Percentiles rank a stretch among this genome's conserved stretches.
These are phyloP conservation scores for Argopecten irradians DNA, from an alignment of 1,140 invertebrate genomes.

Conservation along the genomic window DNA sequence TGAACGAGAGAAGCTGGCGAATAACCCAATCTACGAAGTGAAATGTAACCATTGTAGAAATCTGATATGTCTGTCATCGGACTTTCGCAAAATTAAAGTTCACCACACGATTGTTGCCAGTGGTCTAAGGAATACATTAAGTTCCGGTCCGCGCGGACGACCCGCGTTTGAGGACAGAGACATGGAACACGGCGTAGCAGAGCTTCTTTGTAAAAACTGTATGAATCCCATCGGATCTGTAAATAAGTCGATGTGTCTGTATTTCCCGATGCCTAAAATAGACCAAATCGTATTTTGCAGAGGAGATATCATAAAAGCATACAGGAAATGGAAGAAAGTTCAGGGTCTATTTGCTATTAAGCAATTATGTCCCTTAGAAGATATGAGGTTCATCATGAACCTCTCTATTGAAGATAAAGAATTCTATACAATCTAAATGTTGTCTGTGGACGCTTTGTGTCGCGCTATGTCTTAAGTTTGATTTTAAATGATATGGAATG, in stretches of 20 bases:
- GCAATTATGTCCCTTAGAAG: not conserved
- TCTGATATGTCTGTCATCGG: not conserved
- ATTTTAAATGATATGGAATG: too few relatives aligned
- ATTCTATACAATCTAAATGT: not conserved
- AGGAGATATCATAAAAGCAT: not conserved
- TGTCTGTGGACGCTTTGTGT: too few relatives aligned
- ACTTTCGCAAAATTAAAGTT: not conserved
- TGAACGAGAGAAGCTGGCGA: not conserved
- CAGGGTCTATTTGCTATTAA: not conserved
- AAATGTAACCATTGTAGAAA: not conserved
- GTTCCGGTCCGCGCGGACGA: not conserved
- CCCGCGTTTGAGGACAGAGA: not conserved
- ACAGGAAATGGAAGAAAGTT: not conserved
- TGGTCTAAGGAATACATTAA: not conserved
- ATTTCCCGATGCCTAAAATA: not conserved
- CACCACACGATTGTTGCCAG: not conserved
- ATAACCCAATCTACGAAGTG: not conserved
- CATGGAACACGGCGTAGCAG: not conserved
- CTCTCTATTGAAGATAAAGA: not conserved
- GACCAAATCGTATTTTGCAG: not conserved
- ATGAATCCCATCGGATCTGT: not conserved
- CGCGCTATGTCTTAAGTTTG: too few relatives aligned
- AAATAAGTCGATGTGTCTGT: not conserved
- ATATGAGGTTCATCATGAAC: not conserved
- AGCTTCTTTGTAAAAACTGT: not conserved